Evolutionary conservation across 2,113 vertebrate species (phyloP), one percentile per base, ranked within the genome.

Genomic region (Hippoglossus stenolepis): DNA sequence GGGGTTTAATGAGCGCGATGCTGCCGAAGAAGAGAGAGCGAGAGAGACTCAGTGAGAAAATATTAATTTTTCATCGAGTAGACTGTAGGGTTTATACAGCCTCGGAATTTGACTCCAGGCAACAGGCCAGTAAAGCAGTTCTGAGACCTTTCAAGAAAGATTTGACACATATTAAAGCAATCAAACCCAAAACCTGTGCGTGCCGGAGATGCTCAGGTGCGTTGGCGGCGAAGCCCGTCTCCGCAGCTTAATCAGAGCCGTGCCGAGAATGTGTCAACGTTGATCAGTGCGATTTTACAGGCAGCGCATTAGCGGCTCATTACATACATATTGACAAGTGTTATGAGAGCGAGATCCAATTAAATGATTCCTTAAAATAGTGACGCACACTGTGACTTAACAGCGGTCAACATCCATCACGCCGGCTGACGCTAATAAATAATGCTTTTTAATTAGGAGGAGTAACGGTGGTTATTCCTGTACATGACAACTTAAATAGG

Each of bases 251-350:
- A 87, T 83, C 59, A 73, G 68, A 88, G 70, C 64, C 24, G 54
- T 63, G 73, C 51, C 3, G 64, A 73, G 70, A 81, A 85, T 72
- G 83, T 77, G 89, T 90, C 83, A 87, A 73, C 71, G 83, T 58
- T 75, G 86, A 91, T 92, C 87, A 77, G 80, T 9, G 71, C 20
- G 3, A 73, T 75, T 73, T 90, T 83, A 75, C 40, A 75, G 68
- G 58, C 47, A 71, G 35, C 61, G 75, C 83, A 74, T 91, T 85
- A 89, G 70, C 60, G 57, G 47, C 72, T 86, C 65, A 89, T 92
- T 91, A 91, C 77, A 87, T 91, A 83, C 65, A 81, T 82, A 91
- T 90, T 87, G 87, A 91, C 83, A 83, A 78, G 79, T 18, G 70
- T 73, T 57, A 77, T 70, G 89, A 49, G 31, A 74, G 65, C 77